Percentiles rank a stretch among this genome's conserved stretches.
Conservation (phyloP, 2,888 invertebrate species). For the Drosophila robusta region DNA sequence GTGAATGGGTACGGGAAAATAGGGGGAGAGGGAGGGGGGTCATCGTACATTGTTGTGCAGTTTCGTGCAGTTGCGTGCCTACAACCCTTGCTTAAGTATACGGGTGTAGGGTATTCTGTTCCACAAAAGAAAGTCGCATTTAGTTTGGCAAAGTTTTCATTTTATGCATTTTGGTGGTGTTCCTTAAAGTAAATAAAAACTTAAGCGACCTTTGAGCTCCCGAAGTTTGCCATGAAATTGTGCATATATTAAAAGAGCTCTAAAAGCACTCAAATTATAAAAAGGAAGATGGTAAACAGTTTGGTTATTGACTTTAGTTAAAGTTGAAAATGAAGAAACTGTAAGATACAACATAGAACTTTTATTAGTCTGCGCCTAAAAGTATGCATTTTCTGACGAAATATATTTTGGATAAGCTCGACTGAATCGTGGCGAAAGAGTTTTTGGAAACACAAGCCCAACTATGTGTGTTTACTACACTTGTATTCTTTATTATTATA, state of each 20-base stretch:
- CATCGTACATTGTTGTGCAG: conserved; percentile 22
- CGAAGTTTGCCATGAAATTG: not conserved
- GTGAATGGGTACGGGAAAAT: not conserved
- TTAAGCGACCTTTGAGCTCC: conserved; percentile 2
- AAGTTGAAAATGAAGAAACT: not conserved
- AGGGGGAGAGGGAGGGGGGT: not conserved
- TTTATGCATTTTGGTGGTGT: not conserved
- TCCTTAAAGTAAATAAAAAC: conserved; percentile 5
- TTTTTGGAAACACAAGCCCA: conserved; percentile 31
- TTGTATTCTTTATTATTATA: conserved; percentile 59
- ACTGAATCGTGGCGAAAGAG: conserved; percentile 28
- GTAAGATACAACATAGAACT: too few species aligned
- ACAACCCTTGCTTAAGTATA: not conserved
- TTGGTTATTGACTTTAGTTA: not conserved
- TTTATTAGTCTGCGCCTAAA: conserved; percentile 1
- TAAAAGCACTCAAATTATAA: not conserved
- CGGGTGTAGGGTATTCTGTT: conserved; percentile 1
- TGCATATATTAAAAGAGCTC: not conserved
- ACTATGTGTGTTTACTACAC: conserved; percentile 31
- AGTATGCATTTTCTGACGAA: conserved; percentile 3
- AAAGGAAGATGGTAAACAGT: not conserved
- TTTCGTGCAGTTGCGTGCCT: conserved; percentile 3
- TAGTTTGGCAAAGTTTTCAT: conserved; percentile 8
- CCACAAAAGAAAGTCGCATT: conserved; percentile 12
- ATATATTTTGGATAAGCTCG: too few species aligned